These are phyloP conservation scores for Pungitius pungitius DNA, from an alignment of 2,113 vertebrate species.

Conservation along the genomic window DNA sequence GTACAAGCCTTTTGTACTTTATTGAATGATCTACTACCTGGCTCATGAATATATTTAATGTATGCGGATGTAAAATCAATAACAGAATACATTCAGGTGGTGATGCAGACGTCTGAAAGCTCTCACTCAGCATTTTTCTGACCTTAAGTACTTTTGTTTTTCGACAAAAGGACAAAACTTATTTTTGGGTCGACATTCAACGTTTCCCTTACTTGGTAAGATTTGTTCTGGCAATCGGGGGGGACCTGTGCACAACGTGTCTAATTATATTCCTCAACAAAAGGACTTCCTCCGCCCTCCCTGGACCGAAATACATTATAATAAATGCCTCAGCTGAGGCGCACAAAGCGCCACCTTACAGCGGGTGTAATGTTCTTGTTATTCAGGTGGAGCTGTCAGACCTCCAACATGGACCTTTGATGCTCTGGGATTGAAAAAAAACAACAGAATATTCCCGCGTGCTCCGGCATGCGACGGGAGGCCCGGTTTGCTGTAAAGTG, in stretches of 20 bases:
- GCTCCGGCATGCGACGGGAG: too few relatives aligned
- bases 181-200: too few relatives aligned
- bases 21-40: too few relatives aligned
- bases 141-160: not conserved
- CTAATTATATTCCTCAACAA: not conserved
- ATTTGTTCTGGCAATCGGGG: not conserved
- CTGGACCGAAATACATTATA: not conserved
- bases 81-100: too few relatives aligned
- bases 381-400: conserved; percentile 46
- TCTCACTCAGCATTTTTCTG: not conserved
- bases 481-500: too few relatives aligned
- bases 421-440: conserved; percentile 39
- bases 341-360: not conserved
- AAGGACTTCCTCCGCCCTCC: not conserved
- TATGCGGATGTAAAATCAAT: too few relatives aligned
- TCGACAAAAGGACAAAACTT: not conserved
- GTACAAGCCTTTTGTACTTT: too few relatives aligned
- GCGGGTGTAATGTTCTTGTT: conserved; percentile 4
- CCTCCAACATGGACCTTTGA: conserved; percentile 46
- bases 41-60: too few relatives aligned
- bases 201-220: not conserved
- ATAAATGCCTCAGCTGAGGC: not conserved
- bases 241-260: not conserved
- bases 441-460: conserved; percentile 43
- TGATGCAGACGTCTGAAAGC: too few relatives aligned